Conservation (phyloP, 2,797 vertebrate genomes). For the Gymnothorax reevesii region DNA sequence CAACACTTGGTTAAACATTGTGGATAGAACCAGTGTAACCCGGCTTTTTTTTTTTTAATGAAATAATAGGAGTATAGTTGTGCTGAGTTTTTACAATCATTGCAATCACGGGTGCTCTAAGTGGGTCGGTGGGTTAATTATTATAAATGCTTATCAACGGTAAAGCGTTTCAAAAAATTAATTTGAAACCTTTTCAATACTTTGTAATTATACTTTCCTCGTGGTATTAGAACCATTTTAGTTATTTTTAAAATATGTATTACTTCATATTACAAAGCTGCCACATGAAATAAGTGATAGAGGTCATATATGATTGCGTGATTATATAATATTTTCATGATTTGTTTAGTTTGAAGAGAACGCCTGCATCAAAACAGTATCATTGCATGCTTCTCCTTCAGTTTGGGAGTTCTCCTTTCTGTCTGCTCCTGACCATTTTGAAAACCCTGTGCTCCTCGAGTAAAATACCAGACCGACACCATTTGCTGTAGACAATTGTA, state of each 20-base stretch:
- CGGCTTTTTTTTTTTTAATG: too few species aligned
- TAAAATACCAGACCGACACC: not conserved
- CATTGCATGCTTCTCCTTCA: not conserved
- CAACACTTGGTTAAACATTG: not conserved
- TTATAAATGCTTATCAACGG: not conserved
- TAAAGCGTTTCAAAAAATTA: not conserved
- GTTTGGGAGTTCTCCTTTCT: not conserved
- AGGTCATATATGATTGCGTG: not conserved
- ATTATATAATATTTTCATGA: conserved; percentile 19
- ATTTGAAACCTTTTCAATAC: not conserved
- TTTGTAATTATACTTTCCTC: not conserved
- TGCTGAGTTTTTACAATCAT: too few species aligned
- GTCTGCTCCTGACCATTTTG: not conserved
- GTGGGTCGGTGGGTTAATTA: too few species aligned
- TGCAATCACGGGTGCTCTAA: too few species aligned
- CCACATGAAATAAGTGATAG: not conserved
- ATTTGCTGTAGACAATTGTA: not conserved
- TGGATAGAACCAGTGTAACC: not conserved
- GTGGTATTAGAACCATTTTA: not conserved
- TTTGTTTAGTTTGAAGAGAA: not conserved
- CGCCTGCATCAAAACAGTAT: not conserved
- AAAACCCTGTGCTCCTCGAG: not conserved
- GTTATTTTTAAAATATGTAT: not conserved
- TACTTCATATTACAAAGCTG: not conserved
- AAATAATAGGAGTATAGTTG: too few species aligned